A percentile compares a stretch with the other conserved stretches of the same genome.
Conservation (phyloP, 2,888 invertebrate species). For the Halictus ligatus region DNA sequence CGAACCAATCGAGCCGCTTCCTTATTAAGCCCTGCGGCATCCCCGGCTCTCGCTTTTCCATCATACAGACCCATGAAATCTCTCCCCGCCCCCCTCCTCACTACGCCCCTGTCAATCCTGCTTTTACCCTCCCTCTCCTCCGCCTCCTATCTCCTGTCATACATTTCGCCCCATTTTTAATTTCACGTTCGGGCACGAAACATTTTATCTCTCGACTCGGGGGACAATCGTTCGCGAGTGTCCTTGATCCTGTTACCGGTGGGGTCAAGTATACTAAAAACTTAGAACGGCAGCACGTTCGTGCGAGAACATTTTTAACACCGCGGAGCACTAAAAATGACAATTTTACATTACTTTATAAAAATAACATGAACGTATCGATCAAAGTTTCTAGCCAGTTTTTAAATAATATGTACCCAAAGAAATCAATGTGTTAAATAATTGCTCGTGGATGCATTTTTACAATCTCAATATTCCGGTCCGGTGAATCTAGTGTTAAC, state of each 20-base stretch:
- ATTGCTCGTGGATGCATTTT: too few species aligned
- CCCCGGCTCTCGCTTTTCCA: conserved; percentile 51
- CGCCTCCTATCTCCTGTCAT: not conserved
- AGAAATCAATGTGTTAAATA: too few species aligned
- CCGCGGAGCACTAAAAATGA: too few species aligned
- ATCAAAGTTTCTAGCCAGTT: too few species aligned
- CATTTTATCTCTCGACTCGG: conserved; percentile 13
- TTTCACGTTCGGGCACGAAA: conserved; percentile 31
- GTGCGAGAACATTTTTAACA: too few species aligned
- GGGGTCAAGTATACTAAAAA: not conserved
- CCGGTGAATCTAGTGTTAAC: too few species aligned
- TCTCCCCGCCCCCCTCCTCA: not conserved
- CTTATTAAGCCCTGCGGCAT: conserved; percentile 73
- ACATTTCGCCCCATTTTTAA: conserved; percentile 27
- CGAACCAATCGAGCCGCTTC: conserved; percentile 79
- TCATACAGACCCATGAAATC: conserved; percentile 55
- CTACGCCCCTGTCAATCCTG: not conserved
- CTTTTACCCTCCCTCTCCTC: not conserved
- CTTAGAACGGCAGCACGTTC: too few species aligned
- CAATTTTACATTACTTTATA: too few species aligned
- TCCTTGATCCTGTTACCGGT: not conserved
- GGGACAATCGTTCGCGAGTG: not conserved
- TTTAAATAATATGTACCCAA: too few species aligned
- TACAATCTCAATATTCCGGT: too few species aligned
- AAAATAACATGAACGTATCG: too few species aligned